Percentiles rank a stretch among this genome's conserved stretches.
Conservation (phyloP, 2,888 invertebrate species). For the Leptinotarsa peninsularis region DNA sequence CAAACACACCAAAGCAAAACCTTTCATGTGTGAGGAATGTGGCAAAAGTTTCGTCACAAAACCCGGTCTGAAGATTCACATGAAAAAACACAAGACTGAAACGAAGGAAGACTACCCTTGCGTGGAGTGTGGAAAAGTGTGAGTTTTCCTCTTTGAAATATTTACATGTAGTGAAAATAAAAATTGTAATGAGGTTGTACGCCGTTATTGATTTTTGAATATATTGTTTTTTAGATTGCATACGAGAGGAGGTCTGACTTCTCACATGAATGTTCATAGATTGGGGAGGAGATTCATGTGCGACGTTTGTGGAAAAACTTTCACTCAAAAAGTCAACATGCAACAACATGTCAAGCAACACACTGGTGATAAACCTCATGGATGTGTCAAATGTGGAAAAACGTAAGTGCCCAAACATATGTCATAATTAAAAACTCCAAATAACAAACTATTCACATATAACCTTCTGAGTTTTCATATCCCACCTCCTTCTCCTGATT, state of each 20-base stretch:
- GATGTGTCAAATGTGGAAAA: conserved; percentile 68
- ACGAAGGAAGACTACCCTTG: conserved; percentile 65
- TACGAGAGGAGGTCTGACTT: conserved; percentile 65
- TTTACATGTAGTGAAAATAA: neutral
- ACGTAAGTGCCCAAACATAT: conserved; percentile 54
- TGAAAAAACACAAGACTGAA: conserved; percentile 66
- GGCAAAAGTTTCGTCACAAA: conserved; percentile 66
- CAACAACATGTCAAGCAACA: conserved; percentile 67
- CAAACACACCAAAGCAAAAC: conserved; percentile 67
- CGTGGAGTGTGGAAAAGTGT: conserved; percentile 66
- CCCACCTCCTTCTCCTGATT: no score
- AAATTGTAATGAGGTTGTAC: neutral
- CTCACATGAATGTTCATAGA: conserved; percentile 66
- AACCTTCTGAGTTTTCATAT: neutral
- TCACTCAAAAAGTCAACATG: conserved; percentile 69
- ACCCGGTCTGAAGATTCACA: conserved; percentile 67
- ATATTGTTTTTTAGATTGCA: conserved; percentile 58
- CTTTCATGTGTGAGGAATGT: conserved; percentile 65
- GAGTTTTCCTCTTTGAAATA: conserved; percentile 41
- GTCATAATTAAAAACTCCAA: neutral
- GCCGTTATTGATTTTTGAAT: neutral
- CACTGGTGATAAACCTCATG: conserved; percentile 67
- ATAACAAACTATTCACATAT: neutral
- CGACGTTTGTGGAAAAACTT: conserved; percentile 70
- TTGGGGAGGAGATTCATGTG: conserved; percentile 67